Conservation (phyloP, 1,140 invertebrate species). For the Bombus turneri region DNA sequence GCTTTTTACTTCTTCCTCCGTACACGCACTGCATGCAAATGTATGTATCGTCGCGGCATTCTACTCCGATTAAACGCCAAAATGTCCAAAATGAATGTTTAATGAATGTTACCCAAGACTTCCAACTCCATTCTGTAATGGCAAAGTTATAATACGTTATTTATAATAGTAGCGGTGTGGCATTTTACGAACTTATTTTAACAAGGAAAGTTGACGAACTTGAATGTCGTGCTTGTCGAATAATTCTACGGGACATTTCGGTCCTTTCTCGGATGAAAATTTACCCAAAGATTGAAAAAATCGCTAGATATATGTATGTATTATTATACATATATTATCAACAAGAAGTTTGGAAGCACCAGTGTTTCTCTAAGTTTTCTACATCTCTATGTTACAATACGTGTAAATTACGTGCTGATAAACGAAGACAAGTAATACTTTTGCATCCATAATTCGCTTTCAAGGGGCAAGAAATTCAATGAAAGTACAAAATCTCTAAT, state of each 20-base stretch:
- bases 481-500: too few relatives aligned
- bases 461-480: too few relatives aligned
- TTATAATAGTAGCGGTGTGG: constrained; percentile 16
- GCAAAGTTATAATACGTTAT: constrained; percentile 47
- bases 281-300: not conserved
- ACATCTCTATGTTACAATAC: too few relatives aligned
- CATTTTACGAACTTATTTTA: too few relatives aligned
- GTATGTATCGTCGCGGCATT: constrained; percentile 50
- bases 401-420: too few relatives aligned
- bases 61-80: constrained; percentile 24
- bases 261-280: not conserved
- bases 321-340: not conserved
- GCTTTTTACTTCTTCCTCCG: constrained; percentile 10
- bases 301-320: not conserved
- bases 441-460: too few relatives aligned
- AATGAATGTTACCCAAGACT: constrained; percentile 37
- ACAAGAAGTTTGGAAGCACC: too few relatives aligned
- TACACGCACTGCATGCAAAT: constrained; percentile 46
- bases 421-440: too few relatives aligned
- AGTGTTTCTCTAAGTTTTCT: too few relatives aligned
- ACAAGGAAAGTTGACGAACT: too few relatives aligned
- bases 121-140: constrained; percentile 36
- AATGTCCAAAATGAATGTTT: constrained; percentile 56
- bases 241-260: not conserved
- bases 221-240: not conserved